phyloP scores from a whole-genome alignment of 2,888 invertebrate species.

The Bhutanitis thaidina region DNA sequence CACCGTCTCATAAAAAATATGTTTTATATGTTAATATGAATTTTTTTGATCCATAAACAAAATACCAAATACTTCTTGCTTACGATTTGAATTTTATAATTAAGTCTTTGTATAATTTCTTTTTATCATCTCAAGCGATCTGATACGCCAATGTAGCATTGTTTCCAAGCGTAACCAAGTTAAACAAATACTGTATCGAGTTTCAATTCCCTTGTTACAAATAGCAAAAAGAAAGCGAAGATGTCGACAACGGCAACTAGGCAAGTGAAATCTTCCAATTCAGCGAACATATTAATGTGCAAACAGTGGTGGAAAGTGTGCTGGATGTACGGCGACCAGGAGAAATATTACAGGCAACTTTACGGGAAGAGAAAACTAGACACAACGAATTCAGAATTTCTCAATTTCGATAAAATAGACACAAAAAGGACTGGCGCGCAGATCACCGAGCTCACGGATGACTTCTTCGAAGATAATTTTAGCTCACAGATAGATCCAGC shows the following conservation, averaged over 20 bases:
- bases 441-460: slow-evolving; percentile 72
- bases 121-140: not conserved
- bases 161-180: slow-evolving; percentile 22
- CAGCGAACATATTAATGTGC: slow-evolving; percentile 89
- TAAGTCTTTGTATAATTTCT: too few species aligned
- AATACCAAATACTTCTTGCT: too few species aligned
- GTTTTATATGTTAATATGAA: too few species aligned
- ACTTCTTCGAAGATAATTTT: slow-evolving; percentile 63
- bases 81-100: too few species aligned
- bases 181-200: not conserved
- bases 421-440: slow-evolving; percentile 70
- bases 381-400: slow-evolving; percentile 53
- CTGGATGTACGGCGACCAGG: slow-evolving; percentile 92
- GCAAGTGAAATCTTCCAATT: slow-evolving; percentile 74
- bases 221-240: slow-evolving; percentile 35
- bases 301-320: slow-evolving; percentile 95
- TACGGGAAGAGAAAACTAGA: slow-evolving; percentile 82
- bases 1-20: too few species aligned
- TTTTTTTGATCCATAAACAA: too few species aligned
- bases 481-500: slow-evolving; percentile 58
- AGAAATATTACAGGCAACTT: slow-evolving; percentile 90
- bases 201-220: slow-evolving; percentile 1
- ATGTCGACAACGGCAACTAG: slow-evolving; percentile 76
- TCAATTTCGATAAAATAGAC: slow-evolving; percentile 55
- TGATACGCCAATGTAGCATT: not conserved